These are phyloP conservation scores for Aphis craccivora DNA, from an alignment of 1,140 invertebrate genomes.

Conservation along the genomic window DNA sequence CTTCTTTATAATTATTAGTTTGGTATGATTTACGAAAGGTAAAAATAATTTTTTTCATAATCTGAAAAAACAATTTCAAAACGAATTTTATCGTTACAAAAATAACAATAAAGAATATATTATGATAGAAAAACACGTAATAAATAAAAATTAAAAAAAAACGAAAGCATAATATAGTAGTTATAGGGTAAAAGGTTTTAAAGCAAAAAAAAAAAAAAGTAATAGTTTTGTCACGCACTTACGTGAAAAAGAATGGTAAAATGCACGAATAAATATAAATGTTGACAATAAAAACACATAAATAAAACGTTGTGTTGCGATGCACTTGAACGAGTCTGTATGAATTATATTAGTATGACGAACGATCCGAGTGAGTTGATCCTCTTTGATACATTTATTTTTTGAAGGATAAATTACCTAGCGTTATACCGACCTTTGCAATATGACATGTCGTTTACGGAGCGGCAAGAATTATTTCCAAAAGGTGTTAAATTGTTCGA, in stretches of 20 bases:
- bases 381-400: not conserved
- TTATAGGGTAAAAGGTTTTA: not conserved
- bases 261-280: not conserved
- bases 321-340: not conserved
- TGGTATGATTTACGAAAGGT: not conserved
- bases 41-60: not conserved
- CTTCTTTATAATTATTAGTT: slow-evolving; percentile 1
- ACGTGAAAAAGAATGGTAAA: not conserved
- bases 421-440: not conserved
- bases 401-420: not conserved
- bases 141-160: not conserved
- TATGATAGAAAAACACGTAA: not conserved
- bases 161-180: not conserved
- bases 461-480: not conserved
- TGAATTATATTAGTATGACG: not conserved
- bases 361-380: not conserved
- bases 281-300: not conserved
- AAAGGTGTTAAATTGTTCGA: not conserved
- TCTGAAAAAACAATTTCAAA: not conserved
- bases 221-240: not conserved
- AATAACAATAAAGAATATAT: slow-evolving; percentile 8
- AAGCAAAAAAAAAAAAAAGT: not conserved
- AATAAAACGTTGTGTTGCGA: not conserved
- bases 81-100: not conserved
- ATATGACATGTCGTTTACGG: not conserved